Conservation (phyloP, 2,888 invertebrate species). For the Leptinotarsa juncta region DNA sequence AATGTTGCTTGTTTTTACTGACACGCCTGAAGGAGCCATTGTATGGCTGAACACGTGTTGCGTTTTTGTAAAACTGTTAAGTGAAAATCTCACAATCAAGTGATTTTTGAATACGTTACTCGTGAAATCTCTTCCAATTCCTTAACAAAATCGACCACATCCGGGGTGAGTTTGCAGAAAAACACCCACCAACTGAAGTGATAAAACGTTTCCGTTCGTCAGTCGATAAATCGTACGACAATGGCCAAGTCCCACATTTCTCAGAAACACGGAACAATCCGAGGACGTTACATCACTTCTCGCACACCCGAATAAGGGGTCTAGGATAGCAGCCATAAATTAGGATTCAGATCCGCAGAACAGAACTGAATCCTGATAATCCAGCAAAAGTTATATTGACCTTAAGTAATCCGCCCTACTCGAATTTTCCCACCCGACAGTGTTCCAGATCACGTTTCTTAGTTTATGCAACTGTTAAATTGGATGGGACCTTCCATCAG, state of each 20-base stretch:
- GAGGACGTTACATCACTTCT: slow-evolving; percentile 47
- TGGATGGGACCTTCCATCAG: slow-evolving; percentile 37
- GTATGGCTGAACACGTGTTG: no score
- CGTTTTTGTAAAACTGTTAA: no score
- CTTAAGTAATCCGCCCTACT: slow-evolving; percentile 54
- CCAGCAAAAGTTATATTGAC: slow-evolving; percentile 61
- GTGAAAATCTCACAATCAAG: no score
- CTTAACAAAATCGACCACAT: no score
- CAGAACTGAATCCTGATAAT: slow-evolving; percentile 60
- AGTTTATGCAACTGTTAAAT: slow-evolving; percentile 50
- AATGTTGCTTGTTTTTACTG: no score
- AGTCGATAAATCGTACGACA: background rate
- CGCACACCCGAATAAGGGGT: slow-evolving; percentile 46
- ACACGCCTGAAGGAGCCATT: no score
- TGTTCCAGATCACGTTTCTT: slow-evolving; percentile 50
- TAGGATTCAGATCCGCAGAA: slow-evolving; percentile 56
- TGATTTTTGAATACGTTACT: no score
- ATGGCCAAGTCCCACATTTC: background rate
- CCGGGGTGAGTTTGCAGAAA: background rate
- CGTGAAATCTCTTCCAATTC: no score
- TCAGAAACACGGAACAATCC: slow-evolving; percentile 23
- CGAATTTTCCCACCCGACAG: slow-evolving; percentile 46
- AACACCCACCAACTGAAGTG: background rate
- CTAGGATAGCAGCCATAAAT: slow-evolving; percentile 54
- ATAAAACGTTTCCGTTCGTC: background rate